A percentile compares a stretch with the other conserved stretches of the same genome.
Conservation (phyloP, 2,888 invertebrate species). For the Meteorus colon region DNA sequence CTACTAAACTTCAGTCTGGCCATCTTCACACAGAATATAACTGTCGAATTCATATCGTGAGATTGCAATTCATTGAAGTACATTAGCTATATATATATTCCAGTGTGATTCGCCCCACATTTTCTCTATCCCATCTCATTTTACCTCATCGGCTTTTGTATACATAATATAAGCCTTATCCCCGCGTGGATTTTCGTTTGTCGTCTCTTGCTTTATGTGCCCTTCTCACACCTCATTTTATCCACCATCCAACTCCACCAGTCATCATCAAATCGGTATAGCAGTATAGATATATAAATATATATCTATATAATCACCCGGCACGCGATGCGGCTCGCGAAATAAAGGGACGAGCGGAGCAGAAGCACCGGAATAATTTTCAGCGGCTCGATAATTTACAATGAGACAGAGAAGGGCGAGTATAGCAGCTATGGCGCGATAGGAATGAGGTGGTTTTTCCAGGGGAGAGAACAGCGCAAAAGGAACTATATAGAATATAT, state of each 20-base stretch:
- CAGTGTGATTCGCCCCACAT: no score
- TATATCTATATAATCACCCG: neutral
- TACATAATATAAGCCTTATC: slow-evolving; percentile 13
- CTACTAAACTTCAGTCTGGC: no score
- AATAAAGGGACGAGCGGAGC: slow-evolving; percentile 51
- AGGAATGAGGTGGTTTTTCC: slow-evolving; percentile 1
- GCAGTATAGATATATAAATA: neutral
- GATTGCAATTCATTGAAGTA: neutral
- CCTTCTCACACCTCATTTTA: slow-evolving; percentile 25
- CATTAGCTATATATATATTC: neutral
- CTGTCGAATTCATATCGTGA: neutral
- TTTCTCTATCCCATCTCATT: no score
- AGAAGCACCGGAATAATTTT: slow-evolving; percentile 61
- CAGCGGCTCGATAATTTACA: slow-evolving; percentile 60
- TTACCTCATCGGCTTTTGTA: neutral
- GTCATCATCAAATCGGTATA: neutral
- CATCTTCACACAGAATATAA: no score
- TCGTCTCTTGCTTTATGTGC: slow-evolving; percentile 19
- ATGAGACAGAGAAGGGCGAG: slow-evolving; percentile 51
- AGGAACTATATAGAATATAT: slow-evolving; percentile 4
- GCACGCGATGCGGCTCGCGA: slow-evolving; percentile 42
- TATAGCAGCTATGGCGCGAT: slow-evolving; percentile 6
- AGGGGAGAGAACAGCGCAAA: neutral
- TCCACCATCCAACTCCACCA: slow-evolving; percentile 27
- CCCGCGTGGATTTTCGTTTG: slow-evolving; percentile 12